Conservation (phyloP, 2,888 invertebrate genomes). For the Agonopterix alstromeriana region DNA sequence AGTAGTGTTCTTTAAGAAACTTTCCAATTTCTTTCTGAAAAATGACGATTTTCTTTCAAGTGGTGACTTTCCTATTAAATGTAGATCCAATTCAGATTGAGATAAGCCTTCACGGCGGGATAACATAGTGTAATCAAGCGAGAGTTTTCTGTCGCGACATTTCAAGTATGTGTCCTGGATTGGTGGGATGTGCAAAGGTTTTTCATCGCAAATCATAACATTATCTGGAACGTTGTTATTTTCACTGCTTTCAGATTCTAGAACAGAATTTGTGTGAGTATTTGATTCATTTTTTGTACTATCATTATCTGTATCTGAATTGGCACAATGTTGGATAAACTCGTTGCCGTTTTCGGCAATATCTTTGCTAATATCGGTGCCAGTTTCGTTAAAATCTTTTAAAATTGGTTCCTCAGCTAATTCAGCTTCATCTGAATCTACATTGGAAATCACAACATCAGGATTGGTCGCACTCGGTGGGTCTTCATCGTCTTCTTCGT, state of each 20-base stretch:
- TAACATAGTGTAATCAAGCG: constrained; percentile 56
- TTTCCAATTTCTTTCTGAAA: constrained; percentile 65
- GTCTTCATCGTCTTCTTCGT: constrained; percentile 16
- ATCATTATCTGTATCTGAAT: neutral
- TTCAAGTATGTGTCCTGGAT: neutral
- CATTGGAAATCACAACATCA: constrained; percentile 25
- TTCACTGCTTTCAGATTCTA: neutral
- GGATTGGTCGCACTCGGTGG: constrained; percentile 43
- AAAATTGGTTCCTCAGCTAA: too few species aligned
- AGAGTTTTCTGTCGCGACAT: constrained; percentile 43
- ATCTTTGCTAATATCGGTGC: neutral
- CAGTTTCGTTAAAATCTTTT: constrained; percentile 2
- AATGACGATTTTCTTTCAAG: constrained; percentile 65
- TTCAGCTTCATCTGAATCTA: constrained; percentile 8
- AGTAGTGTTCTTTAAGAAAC: constrained; percentile 61
- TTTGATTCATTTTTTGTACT: neutral
- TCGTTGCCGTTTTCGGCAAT: neutral
- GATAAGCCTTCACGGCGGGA: constrained; percentile 48
- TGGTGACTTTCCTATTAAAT: constrained; percentile 59
- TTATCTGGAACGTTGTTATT: neutral
- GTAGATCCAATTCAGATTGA: constrained; percentile 60
- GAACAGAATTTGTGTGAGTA: neutral
- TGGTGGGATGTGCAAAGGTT: too few species aligned
- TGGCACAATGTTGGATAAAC: neutral
- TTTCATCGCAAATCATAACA: too few species aligned